Base-by-base conservation (phyloP, 2,797 vertebrate genomes). In the Erpetoichthys calabaricus region DNA sequence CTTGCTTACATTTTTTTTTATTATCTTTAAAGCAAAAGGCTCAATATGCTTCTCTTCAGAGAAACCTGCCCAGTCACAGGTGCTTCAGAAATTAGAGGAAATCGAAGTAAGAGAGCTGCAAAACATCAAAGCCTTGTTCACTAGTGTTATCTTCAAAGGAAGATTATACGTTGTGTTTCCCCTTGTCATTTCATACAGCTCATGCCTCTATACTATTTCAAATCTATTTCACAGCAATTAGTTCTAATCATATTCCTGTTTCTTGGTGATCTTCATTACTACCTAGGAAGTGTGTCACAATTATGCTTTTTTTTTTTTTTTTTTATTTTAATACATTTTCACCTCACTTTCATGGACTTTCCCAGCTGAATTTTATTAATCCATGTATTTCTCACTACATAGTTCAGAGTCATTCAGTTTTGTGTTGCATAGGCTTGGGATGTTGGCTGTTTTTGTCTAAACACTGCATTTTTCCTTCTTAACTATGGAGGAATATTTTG, bases 91-190 rank as follows among this genome's bases (percentile, higher is more conserved):
- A 64, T 54, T 43, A 60, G 52, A 55, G 61, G 62, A 77, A 58
- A 61, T 57, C 42, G 69, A 73, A 67, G 60, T 56, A 61, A 51
- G 5, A n/a, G 55, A 46, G 55, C 58, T 54, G n/a, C 41, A 45
- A 25, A 57, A 77, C 73, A 80, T 81, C 76, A 84, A 78, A 82
- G 74, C 67, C 60, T 64, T 64, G 64, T 72, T 79, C 68, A 67
- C 67, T 58, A 60, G 66, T 71, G 70, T 65, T 51, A 50, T 64
- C 72, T 74, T 69, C 69, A 80, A 70, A 73, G 69, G 67, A 56
- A 58, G 47, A 60, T 64, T 67, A 54, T 54, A 64, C 60, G 57
- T 60, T 60, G 59, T 54, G 10, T 64, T 60, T 65, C 65, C 59
- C 52, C 43, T 57, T 47, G 59, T 60, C 56, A 60, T 51, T 59